Percentiles rank a stretch among this genome's conserved stretches.
These are phyloP conservation scores for Gryllus bimaculatus DNA, from an alignment of 1,140 invertebrate species.

Conservation along the genomic window DNA sequence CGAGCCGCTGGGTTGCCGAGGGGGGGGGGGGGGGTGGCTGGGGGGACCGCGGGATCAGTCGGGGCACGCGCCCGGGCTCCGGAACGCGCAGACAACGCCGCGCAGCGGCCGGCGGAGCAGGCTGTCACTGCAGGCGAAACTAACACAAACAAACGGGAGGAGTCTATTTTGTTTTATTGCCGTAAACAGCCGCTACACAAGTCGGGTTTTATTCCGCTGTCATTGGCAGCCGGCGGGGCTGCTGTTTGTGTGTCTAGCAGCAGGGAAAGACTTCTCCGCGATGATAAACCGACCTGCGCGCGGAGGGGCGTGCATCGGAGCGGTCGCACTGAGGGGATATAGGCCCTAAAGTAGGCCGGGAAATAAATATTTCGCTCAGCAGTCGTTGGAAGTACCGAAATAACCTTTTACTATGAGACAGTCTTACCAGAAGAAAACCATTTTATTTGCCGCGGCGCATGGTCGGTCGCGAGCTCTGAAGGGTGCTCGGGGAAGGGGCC, in stretches of 20 bases:
- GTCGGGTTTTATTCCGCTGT: neutral
- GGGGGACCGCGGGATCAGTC: too few relatives aligned
- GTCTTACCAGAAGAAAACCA: constrained; percentile 4
- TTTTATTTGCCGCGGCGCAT: neutral
- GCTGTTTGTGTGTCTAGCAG: neutral
- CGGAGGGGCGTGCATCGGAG: neutral
- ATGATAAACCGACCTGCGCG: neutral
- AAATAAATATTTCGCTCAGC: constrained; percentile 5
- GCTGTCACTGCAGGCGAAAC: neutral
- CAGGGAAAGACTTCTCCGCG: neutral
- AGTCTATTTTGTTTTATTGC: constrained; percentile 5
- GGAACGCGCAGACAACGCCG: too few relatives aligned
- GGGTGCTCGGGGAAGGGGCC: neutral
- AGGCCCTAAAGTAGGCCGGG: constrained; percentile 2
- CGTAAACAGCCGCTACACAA: neutral
- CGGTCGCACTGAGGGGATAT: neutral
- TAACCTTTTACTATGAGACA: neutral
- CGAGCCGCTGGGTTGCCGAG: too few relatives aligned
- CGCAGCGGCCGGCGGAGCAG: neutral
- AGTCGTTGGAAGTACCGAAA: constrained; percentile 1
- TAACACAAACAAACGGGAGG: neutral
- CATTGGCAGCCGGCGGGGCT: neutral
- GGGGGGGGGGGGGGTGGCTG: too few relatives aligned
- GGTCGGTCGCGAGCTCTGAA: neutral
- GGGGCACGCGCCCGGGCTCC: too few relatives aligned